Base-by-base conservation (phyloP, 2,888 invertebrate species). In the Ophion slaviceki region DNA sequence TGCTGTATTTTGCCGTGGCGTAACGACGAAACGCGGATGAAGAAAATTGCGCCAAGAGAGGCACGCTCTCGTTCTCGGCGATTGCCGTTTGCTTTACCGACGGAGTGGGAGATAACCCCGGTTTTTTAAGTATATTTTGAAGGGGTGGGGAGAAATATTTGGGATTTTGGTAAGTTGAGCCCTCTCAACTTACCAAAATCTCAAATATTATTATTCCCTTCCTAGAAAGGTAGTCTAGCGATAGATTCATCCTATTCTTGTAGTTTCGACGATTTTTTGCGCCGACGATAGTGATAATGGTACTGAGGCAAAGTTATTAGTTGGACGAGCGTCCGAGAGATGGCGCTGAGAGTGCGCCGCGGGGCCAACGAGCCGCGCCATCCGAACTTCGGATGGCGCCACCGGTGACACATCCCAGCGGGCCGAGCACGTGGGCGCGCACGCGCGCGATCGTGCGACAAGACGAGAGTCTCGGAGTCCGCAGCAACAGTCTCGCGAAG, bases 401-500 rank as follows among this genome's bases (percentile, higher is more conserved):
- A 17, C 53, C 2, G 11, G 53, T 53, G 14, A 53, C 53, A 5
- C 17, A 17, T 53, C 53, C 53, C 17, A 2, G 59, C 2, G 20
- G 47, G 70, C 70, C 45, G 47, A 47, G 28, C 53, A 17, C 57
- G 32, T 32, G 70, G 67, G n/a, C 59, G 32, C 47, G 64, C 53
- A 64, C 75, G 40, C 40, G 40, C 67, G 36, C 32, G 57, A n/a
- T 17, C 11, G 11, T 14, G 28, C n/a, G 64, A 76, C 67, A 61
- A 68, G 62, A 78, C n/a, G 66, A 67, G 66, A 62, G 20, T 57
- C 14, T 45, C 20, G 10, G 14, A 59, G 59, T 40, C 67, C 53
- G 53, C 53, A 53, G 53, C 53, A 53, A 53, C 53, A 70, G 64
- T 79, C 45, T 67, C 74, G 67, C 53, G 10, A 4, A 64, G 64